phyloP scores from a whole-genome alignment of 2,113 vertebrate genomes.

The Parotia lawesii region DNA sequence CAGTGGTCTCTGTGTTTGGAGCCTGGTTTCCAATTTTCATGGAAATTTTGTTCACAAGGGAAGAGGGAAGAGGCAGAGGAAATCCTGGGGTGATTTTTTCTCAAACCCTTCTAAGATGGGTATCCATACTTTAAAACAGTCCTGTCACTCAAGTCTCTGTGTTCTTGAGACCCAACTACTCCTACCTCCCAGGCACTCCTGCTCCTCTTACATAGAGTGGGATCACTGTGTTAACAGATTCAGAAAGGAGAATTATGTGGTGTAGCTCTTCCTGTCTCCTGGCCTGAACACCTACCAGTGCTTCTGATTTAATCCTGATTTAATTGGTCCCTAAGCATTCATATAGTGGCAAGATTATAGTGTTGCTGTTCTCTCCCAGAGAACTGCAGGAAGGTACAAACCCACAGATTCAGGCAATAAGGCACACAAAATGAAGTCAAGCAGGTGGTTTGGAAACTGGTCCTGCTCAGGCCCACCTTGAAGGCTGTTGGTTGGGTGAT shows the following conservation, averaged over 20 bases:
- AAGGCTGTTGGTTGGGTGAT: accelerated
- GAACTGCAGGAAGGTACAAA: not conserved
- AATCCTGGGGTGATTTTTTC: not conserved
- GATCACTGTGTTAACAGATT: not conserved
- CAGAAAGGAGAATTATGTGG: not conserved
- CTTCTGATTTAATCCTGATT: not conserved
- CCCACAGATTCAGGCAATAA: no score
- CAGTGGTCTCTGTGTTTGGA: not conserved
- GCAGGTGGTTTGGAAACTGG: not conserved
- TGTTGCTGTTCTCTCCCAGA: not conserved
- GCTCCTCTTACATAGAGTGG: not conserved
- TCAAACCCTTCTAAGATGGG: not conserved
- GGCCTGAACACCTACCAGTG: not conserved
- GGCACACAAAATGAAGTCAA: accelerated
- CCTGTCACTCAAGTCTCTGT: not conserved
- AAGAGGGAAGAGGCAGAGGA: not conserved
- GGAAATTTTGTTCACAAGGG: not conserved
- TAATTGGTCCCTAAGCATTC: not conserved
- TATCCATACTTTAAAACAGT: not conserved
- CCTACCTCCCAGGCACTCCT: not conserved
- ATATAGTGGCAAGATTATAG: accelerated
- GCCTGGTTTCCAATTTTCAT: not conserved
- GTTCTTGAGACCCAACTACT: not conserved
- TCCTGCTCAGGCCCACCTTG: not conserved
- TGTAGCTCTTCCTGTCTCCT: not conserved